Evolutionary conservation across 2,888 invertebrate species (phyloP).

Genomic region (Lasioglossum zephyrum): DNA sequence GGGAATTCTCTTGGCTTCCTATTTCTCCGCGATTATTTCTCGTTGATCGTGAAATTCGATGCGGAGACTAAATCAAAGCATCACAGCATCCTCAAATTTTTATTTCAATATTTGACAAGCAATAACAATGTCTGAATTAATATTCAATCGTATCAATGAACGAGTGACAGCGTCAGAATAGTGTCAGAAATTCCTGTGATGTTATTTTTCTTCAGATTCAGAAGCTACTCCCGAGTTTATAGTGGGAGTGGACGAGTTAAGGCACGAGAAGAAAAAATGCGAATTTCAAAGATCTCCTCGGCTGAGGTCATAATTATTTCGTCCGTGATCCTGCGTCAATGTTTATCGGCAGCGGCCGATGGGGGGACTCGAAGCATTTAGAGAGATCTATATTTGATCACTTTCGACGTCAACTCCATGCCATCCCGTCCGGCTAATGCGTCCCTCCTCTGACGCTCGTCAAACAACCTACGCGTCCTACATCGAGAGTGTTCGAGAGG

Average conservation of each 20-base stretch:
- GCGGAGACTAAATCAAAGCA: background rate
- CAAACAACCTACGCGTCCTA: slow-evolving; percentile 74
- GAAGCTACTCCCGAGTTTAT: background rate
- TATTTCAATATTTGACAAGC: too few species aligned
- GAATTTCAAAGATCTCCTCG: slow-evolving; percentile 4
- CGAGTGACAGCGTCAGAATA: background rate
- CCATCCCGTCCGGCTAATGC: slow-evolving; percentile 77
- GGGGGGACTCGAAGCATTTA: slow-evolving; percentile 64
- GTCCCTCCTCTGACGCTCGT: slow-evolving; percentile 73
- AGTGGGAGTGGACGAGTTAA: background rate
- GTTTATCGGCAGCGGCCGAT: slow-evolving; percentile 61
- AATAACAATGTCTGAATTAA: too few species aligned
- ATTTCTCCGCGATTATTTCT: background rate
- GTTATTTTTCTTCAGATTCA: background rate
- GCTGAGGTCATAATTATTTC: slow-evolving; percentile 67
- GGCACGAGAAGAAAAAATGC: background rate
- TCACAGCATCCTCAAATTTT: too few species aligned
- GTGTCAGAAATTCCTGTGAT: background rate
- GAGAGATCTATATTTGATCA: slow-evolving; percentile 80
- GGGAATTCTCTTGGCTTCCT: background rate
- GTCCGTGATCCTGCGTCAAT: slow-evolving; percentile 61
- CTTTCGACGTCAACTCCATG: slow-evolving; percentile 77
- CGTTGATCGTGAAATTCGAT: background rate
- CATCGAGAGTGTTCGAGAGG: slow-evolving; percentile 65
- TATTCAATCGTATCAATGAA: too few species aligned